These are phyloP conservation scores for Muntiacus muntjak DNA, from an alignment of 2,113 vertebrate species.

Conservation along the genomic window DNA sequence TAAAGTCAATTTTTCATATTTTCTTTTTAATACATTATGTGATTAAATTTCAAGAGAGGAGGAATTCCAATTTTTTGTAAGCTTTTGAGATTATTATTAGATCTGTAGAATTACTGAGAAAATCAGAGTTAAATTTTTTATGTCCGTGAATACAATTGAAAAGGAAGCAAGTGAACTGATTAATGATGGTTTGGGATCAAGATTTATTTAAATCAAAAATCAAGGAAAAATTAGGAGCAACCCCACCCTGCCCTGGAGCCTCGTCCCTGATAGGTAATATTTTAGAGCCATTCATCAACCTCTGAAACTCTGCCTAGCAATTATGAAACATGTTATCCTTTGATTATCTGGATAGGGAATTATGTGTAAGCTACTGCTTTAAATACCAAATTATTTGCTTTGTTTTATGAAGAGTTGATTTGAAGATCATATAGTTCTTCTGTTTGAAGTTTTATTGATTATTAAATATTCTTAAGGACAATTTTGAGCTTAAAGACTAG, in stretches of 20 bases:
- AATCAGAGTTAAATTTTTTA: not conserved
- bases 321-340: not conserved
- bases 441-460: constrained; percentile 46
- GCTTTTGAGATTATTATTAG: not conserved
- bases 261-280: not conserved
- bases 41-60: not conserved
- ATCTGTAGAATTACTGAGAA: not conserved
- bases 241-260: accelerated
- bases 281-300: not conserved
- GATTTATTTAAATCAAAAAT: constrained; percentile 2
- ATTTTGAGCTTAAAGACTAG: not conserved
- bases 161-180: not conserved
- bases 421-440: not conserved
- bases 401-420: constrained; percentile 19
- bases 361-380: not conserved
- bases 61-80: not conserved
- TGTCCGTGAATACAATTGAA: not conserved
- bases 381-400: not conserved
- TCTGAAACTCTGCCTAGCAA: not conserved
- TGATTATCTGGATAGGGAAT: not conserved
- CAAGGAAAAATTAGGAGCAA: not conserved
- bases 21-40: not conserved
- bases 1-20: not conserved
- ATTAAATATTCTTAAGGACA: not conserved
- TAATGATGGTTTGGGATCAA: not conserved